Evolutionary conservation across 2,888 invertebrate species (phyloP), one percentile per base, ranked within the genome.

Genomic region (Platycnemis pennipes): DNA sequence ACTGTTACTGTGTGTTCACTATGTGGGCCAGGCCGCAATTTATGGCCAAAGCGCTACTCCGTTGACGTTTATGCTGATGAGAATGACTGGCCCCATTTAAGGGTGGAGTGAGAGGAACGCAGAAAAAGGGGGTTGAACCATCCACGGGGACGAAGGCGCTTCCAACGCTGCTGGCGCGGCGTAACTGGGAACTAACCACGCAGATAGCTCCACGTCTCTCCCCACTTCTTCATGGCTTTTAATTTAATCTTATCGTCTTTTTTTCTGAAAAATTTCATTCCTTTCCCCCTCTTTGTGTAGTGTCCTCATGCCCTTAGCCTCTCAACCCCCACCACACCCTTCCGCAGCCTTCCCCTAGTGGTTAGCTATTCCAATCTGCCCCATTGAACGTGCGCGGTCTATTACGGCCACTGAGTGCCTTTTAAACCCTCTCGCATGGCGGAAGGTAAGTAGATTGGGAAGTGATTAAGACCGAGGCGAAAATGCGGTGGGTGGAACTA

Each of bases 11-110:
- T 87, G 87, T n/a, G 87, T 46, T 26, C 44, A 44, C 46, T 44
- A 87, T 87, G 87, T 46, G 87, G 26, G 44, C 44, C 87, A 46
- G 45, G n/a, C 87, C 44, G 87, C 44, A 87, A 87, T 87, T 87
- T 87, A 87, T 46, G 87, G 45, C 46, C 45, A n/a, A 87, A 37
- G 37, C 87, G 46, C 45, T 45, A 87, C 37, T 87, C 87, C 45
- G 45, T 46, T 87, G 87, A 87, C 87, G 87, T 87, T 87, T 87
- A 87, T 87, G 87, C 87, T 87, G 87, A 87, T 87, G 87, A 87
- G 46, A 87, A 87, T 87, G 87, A 46, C 46, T 44, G 44, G n/a
- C 87, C 86, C 44, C 46, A 45, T 44, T 46, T 46, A 44, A 77
- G 77, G 37, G 37, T 11, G 77, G 77, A 37, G n/a, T 11, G 37